Base-by-base conservation (phyloP, 2,797 vertebrate genomes). In the Leptodactylus fallax region DNA sequence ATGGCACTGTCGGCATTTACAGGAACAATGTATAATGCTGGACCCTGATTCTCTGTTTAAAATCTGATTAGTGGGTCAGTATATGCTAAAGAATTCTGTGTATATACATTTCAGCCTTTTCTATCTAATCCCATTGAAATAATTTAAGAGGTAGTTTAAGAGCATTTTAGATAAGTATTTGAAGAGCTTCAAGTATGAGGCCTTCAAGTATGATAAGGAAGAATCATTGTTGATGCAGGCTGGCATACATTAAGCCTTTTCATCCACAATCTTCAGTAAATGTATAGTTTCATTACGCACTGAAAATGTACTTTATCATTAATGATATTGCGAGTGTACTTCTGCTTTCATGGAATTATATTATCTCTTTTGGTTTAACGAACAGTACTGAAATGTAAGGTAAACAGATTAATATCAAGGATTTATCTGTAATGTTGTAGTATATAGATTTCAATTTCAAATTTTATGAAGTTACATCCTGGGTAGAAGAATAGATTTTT, bases 51-150 rank as follows among this genome's bases (percentile, higher is more conserved):
- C 49, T 53, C 53, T 77, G 21, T 74, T 0, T n/a, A 51, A 7
- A 58, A 60, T 79, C 25, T 79, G 16, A 79, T 79, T 79, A 79
- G 25, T 21, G 25, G 23, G 55, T 36, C 55, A 21, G 53, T 17
- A 12, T 79, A 36, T 36, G 60, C n/a, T 36, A 45, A 27, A 60
- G 78, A 79, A 58, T 36, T 60, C 27, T 10, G 14, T 13, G 27
- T 17, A 60, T 60, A 79, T 3, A 14, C 78, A 58, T 79, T 36
- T 58, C 53, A 79, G 53, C 23, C 36, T 79, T 79, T 79, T 79
- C 27, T 58, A 53, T 77, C 47, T 77, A 77, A 13, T 77, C 27
- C 53, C 55, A 79, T 79, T 58, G 17, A 58, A 58, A 25, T 79
- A 5, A 79, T 58, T 60, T 25, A 56, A 79, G 77, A 27, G 23